These are phyloP conservation scores for Diglossa cyanea DNA, from an alignment of 2,797 vertebrate species.

Conservation along the genomic window DNA sequence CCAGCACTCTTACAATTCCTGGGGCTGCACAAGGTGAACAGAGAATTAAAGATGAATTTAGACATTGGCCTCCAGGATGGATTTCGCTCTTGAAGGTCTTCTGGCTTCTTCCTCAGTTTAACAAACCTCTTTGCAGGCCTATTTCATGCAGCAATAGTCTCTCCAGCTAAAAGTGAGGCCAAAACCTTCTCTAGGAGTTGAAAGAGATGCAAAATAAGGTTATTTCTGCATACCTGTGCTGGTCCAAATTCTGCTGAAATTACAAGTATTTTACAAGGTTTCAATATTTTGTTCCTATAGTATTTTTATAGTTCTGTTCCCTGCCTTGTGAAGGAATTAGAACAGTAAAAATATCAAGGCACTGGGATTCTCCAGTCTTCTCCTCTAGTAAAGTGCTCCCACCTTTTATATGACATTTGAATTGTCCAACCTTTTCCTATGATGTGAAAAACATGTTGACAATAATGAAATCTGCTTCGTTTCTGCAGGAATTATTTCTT, in stretches of 20 bases:
- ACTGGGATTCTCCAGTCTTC: background rate
- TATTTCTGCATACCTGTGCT: background rate
- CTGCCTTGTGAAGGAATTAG: background rate
- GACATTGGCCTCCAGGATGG: background rate
- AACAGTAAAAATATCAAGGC: background rate
- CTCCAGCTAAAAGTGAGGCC: background rate
- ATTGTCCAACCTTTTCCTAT: background rate
- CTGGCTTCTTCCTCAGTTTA: background rate
- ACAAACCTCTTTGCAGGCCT: background rate
- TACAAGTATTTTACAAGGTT: background rate
- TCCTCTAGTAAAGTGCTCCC: background rate
- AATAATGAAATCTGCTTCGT: constrained; percentile 11
- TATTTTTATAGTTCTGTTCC: background rate
- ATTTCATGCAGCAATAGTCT: background rate
- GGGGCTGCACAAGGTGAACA: background rate
- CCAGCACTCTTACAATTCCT: background rate
- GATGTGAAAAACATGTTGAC: constrained; percentile 61
- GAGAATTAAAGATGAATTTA: background rate
- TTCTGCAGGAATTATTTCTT: constrained; percentile 38
- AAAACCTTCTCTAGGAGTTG: background rate
- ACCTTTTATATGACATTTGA: constrained; percentile 16
- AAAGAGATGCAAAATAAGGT: background rate
- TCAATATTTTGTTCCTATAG: background rate
- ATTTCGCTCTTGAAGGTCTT: background rate
- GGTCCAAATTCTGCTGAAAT: background rate